Evolutionary conservation across 2,113 vertebrate genomes (phyloP), one percentile per base, ranked within the genome.

Genomic region (Castor canadensis): DNA sequence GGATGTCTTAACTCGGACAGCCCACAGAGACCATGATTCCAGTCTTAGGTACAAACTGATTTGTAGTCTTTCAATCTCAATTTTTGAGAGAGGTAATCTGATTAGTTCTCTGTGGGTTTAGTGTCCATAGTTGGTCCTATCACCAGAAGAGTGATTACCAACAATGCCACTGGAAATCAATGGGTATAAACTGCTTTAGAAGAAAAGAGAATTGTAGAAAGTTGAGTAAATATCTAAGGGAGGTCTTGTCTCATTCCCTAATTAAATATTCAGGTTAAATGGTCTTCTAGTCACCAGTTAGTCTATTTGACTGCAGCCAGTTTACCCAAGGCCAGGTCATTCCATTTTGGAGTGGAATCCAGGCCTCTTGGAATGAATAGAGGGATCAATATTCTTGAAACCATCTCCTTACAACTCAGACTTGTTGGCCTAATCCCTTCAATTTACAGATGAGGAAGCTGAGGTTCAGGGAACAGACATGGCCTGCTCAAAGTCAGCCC

Each of bases 301-400:
- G 26, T 73, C 16, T 92, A 6, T 93, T 47, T 86, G 73, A 95
- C 7, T 95, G 58, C 92, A 82, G 12, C 13, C 62, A 92, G 32
- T 92, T 90, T 97, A 54, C 12, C 22, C 40, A 89, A 66, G 56
- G 20, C 9, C 19, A 26, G 17, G 58, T 2, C 9, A n/a, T 45
- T 52, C 66, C 28, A 32, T n/a, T 93, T 17, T 38, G 52, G n/a
- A 52, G 32, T 52, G 56, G 52, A 85, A 73, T 49, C 22, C 26
- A 79, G 77, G 47, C 15, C 43, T 9, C 47, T 58, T 91, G 54
- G 52, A 81, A 58, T n/a, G 8, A 52, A 32, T 3, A 64, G 49
- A 62, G 40, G 43, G 17, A 38, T 1, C 56, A 26, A 58, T 15
- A n/a, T 30, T 38, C 54, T 90, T 92, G 71, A 77, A 80, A n/a